Evolutionary conservation across 2,113 vertebrate genomes (phyloP).

Genomic region (Salvator merianae): DNA sequence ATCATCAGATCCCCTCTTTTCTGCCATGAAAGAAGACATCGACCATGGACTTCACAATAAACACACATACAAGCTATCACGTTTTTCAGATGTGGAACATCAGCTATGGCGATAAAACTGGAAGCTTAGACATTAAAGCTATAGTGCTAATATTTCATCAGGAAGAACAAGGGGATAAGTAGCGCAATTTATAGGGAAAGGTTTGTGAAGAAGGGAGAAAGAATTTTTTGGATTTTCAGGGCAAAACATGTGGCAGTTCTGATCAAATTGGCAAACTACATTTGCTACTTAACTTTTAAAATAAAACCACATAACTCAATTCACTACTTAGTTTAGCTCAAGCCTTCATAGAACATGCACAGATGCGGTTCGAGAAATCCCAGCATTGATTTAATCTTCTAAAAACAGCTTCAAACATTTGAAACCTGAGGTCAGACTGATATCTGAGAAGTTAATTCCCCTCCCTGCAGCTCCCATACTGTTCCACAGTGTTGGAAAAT

Average conservation of each 20-base stretch:
- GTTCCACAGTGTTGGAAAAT: not conserved
- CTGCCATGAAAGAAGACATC: constrained; percentile 85
- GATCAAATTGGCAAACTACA: not conserved
- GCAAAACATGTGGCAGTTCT: not conserved
- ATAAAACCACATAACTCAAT: not conserved
- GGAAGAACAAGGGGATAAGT: constrained; percentile 40
- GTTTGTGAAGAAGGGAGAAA: constrained; percentile 19
- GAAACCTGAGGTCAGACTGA: not conserved
- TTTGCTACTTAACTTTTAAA: not conserved
- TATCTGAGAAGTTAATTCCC: not conserved
- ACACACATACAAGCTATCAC: constrained; percentile 60
- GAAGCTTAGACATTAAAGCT: constrained; percentile 26
- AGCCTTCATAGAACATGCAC: not conserved
- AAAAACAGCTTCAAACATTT: no score
- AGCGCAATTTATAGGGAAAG: constrained; percentile 29
- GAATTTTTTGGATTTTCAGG: not conserved
- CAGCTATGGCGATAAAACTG: constrained; percentile 27
- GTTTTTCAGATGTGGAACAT: constrained; percentile 51
- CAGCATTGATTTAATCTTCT: not conserved
- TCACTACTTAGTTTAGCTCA: not conserved
- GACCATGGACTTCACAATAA: constrained; percentile 78
- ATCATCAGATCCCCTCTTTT: constrained; percentile 93
- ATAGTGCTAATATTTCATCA: constrained; percentile 40
- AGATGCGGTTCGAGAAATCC: not conserved
- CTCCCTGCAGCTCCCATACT: not conserved